These are phyloP conservation scores for Calycopis cecrops DNA, from an alignment of 1,140 invertebrate species.

Conservation along the genomic window DNA sequence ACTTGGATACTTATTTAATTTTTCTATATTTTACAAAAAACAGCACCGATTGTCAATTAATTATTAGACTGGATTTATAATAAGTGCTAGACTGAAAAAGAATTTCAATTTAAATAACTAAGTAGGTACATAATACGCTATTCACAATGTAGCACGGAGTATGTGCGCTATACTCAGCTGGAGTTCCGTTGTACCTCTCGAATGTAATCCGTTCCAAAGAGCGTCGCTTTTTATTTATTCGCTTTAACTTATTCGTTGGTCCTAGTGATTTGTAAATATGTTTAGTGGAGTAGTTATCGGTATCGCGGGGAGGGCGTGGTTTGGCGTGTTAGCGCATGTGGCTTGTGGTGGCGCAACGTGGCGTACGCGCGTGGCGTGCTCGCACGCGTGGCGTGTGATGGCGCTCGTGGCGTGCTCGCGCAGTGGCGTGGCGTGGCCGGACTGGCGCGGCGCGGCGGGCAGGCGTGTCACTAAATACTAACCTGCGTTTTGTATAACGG, in stretches of 20 bases:
- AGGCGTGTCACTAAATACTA: constrained; percentile 21
- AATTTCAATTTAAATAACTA: background rate
- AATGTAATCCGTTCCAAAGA: constrained; percentile 64
- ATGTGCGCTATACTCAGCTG: constrained; percentile 15
- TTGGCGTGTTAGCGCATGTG: constrained; percentile 20
- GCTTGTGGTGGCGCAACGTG: constrained; percentile 22
- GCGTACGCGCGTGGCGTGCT: constrained; percentile 24
- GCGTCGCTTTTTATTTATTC: constrained; percentile 60
- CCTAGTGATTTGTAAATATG: constrained; percentile 33
- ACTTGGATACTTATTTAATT: too few species aligned
- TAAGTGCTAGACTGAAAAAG: background rate
- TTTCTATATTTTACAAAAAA: too few species aligned
- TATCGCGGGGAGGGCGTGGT: constrained; percentile 16
- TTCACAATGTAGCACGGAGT: background rate
- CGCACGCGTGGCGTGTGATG: constrained; percentile 6
- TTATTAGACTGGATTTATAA: background rate
- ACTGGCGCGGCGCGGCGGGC: constrained; percentile 28
- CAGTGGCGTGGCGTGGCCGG: constrained; percentile 26
- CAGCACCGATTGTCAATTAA: background rate
- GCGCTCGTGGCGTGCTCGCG: constrained; percentile 22
- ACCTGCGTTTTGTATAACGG: constrained; percentile 23
- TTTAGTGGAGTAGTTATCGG: constrained; percentile 31
- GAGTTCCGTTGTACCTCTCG: constrained; percentile 35
- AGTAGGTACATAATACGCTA: background rate
- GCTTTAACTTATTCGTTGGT: constrained; percentile 43